Conservation (phyloP, 2,888 invertebrate species). For the Tubulanus polymorphus region DNA sequence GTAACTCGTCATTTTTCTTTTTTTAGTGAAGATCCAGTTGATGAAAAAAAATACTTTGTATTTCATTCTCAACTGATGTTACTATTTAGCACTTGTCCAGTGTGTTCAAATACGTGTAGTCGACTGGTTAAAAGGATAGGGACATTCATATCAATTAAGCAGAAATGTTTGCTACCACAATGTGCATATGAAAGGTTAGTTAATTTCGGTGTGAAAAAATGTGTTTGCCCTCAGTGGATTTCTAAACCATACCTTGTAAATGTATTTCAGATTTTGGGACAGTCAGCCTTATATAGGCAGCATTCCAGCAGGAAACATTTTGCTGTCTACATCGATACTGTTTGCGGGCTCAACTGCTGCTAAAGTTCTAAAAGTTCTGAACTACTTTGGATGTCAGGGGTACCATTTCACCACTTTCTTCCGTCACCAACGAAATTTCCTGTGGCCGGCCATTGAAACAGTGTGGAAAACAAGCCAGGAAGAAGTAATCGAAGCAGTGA, state of each 20-base stretch:
- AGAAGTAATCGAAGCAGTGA: background rate
- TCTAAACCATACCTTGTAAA: background rate
- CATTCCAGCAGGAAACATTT: conserved; percentile 3
- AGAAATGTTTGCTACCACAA: background rate
- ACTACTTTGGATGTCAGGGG: background rate
- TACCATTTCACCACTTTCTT: background rate
- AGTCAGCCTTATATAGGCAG: conserved; percentile 5
- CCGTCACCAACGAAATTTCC: background rate
- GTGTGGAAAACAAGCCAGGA: conserved; percentile 4
- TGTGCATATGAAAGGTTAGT: background rate
- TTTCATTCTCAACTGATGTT: background rate
- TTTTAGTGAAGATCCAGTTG: background rate
- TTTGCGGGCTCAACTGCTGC: background rate
- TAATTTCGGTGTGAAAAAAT: background rate
- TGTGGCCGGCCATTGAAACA: background rate
- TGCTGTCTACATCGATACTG: background rate
- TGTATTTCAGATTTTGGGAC: conserved; percentile 3
- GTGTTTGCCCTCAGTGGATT: no score
- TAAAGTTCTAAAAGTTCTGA: conserved; percentile 2
- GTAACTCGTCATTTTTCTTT: no score
- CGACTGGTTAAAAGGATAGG: background rate
- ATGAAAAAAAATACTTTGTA: background rate
- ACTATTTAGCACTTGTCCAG: background rate
- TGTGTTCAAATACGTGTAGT: background rate
- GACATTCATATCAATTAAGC: background rate